Evolutionary conservation across 2,888 invertebrate genomes (phyloP).

Genomic region (Smittia sp.): DNA sequence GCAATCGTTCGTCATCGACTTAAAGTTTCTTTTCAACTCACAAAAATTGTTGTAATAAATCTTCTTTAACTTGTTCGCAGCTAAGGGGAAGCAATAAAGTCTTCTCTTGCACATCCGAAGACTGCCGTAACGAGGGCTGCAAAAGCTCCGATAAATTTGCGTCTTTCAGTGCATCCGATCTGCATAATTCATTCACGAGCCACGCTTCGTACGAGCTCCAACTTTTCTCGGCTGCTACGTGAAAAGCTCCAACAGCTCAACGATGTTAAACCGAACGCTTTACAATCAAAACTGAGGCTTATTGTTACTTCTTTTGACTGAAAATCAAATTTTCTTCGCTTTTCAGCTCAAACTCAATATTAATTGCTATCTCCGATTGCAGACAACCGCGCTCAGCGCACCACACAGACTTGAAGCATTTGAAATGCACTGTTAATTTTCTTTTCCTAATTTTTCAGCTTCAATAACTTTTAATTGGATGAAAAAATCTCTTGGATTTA

Average conservation of each 20-base stretch:
- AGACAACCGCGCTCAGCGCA: background rate
- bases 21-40: background rate
- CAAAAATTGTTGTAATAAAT: background rate
- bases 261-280: slow-evolving; percentile 36
- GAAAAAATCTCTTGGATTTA: background rate
- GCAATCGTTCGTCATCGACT: background rate
- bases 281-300: slow-evolving; percentile 34
- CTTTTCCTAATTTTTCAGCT: slow-evolving; percentile 40
- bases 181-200: background rate
- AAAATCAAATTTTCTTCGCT: slow-evolving; percentile 3
- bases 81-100: background rate
- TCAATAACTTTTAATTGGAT: slow-evolving; percentile 30
- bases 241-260: background rate
- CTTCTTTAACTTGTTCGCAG: background rate
- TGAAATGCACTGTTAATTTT: slow-evolving; percentile 42
- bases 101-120: slow-evolving; percentile 7
- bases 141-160: background rate
- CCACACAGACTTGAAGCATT: slow-evolving; percentile 11
- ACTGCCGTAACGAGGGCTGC: background rate
- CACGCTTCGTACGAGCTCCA: background rate
- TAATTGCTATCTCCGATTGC: slow-evolving; percentile 28
- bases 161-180: slow-evolving; percentile 6
- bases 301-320: slow-evolving; percentile 22
- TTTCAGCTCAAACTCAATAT: slow-evolving; percentile 27
- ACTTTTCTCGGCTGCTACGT: background rate